A percentile compares a stretch with the other conserved stretches of the same genome.
These are phyloP conservation scores for Chitala chitala DNA, from an alignment of 2,113 vertebrate species.

Conservation along the genomic window DNA sequence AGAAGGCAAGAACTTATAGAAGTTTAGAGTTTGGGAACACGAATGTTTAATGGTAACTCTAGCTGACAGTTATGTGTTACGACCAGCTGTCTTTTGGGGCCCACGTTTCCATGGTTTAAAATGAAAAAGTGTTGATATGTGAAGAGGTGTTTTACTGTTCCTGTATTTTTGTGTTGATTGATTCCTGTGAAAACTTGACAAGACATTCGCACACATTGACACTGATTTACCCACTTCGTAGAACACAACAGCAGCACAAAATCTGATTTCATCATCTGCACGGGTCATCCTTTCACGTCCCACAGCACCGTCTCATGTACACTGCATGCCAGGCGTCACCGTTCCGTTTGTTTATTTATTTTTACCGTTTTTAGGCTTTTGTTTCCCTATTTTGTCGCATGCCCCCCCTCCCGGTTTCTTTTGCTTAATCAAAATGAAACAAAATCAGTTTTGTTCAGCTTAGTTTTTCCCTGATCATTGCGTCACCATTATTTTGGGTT, in stretches of 20 bases:
- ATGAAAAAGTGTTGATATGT: no score
- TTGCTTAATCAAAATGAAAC: constrained; percentile 13
- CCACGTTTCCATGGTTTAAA: no score
- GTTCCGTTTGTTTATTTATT: constrained; percentile 9
- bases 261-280: not conserved
- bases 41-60: no score
- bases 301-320: constrained; percentile 4
- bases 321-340: constrained; percentile 22
- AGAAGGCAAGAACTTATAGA: no score
- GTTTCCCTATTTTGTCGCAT: constrained; percentile 11
- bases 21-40: no score
- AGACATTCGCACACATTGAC: constrained; percentile 7
- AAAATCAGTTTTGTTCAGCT: not conserved
- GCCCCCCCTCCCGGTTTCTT: not conserved
- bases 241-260: not conserved
- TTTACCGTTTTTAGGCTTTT: not conserved
- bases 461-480: not conserved
- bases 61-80: no score
- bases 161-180: not conserved
- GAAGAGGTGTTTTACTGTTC: not conserved
- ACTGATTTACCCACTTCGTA: not conserved
- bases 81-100: no score
- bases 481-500: not conserved
- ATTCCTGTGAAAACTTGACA: constrained; percentile 6
- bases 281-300: constrained; percentile 15